Percentiles rank a stretch among this genome's conserved stretches.
phyloP scores from a whole-genome alignment of 2,888 invertebrate species.

The Netelia inedita region DNA sequence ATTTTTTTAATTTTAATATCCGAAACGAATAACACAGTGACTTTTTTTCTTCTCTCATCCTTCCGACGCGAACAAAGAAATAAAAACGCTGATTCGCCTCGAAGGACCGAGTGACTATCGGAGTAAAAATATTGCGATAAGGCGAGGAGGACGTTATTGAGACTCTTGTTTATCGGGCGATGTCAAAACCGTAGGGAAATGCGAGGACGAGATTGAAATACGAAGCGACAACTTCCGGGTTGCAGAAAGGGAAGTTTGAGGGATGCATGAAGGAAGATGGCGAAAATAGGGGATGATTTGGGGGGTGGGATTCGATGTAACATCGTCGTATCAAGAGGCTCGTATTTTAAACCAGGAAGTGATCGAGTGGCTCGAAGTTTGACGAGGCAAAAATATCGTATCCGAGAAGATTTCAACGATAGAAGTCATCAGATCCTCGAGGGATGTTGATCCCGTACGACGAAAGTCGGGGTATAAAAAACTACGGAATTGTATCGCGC shows the following conservation, averaged over 20 bases:
- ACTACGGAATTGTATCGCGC: conserved; percentile 8
- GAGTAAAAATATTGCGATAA: conserved; percentile 38
- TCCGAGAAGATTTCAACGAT: background rate
- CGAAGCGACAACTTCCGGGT: background rate
- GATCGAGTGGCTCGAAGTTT: conserved; percentile 48
- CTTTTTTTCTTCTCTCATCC: conserved; percentile 3
- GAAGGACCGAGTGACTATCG: background rate
- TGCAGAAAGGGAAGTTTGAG: background rate
- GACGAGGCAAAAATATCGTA: conserved; percentile 9
- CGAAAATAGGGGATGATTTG: background rate
- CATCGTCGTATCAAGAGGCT: background rate
- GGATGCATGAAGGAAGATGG: background rate
- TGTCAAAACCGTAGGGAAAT: background rate
- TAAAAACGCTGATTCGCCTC: conserved; percentile 24
- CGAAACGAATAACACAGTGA: conserved; percentile 15
- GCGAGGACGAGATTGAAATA: background rate
- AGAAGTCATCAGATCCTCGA: background rate
- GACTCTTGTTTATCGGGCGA: background rate
- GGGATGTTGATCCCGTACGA: conserved; percentile 27
- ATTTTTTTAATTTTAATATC: conserved; percentile 9
- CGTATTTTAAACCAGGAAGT: conserved; percentile 23
- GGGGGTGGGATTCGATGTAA: background rate
- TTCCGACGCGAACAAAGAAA: conserved; percentile 7
- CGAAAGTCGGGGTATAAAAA: background rate
- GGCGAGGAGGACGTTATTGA: background rate